Percentiles rank a stretch among this genome's conserved stretches.
Conservation (phyloP, 2,797 vertebrate genomes). For the Dryobates pubescens region DNA sequence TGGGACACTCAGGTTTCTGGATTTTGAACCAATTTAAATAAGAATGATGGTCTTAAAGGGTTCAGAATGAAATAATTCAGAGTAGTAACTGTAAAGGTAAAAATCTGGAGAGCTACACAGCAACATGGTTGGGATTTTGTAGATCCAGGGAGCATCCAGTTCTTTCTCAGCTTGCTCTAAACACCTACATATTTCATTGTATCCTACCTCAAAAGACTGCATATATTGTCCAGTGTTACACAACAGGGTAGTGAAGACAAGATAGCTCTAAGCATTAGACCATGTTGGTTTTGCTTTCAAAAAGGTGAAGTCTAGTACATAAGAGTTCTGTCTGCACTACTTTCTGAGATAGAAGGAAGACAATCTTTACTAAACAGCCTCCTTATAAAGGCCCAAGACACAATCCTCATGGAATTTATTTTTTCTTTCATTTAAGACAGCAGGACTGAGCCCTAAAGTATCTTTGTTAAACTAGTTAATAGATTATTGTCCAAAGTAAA, state of each 20-base stretch:
- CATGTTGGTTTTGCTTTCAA: not conserved
- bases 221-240: not conserved
- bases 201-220: not conserved
- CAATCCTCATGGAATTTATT: not conserved
- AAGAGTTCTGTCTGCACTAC: not conserved
- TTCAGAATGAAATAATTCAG: not conserved
- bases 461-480: constrained; percentile 57
- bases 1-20: not conserved
- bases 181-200: not conserved
- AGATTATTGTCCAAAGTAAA: constrained; percentile 46
- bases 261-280: not conserved
- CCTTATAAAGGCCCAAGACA: not conserved
- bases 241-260: not conserved
- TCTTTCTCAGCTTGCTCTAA: not conserved
- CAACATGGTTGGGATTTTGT: not conserved
- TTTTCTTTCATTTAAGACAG: not conserved
- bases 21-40: not conserved
- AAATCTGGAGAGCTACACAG: not conserved
- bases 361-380: not conserved
- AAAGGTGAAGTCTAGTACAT: not conserved
- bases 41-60: not conserved
- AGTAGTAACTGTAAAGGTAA: not conserved
- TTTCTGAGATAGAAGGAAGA: not conserved
- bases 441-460: not conserved
- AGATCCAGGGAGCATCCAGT: not conserved